Percentiles rank a stretch among this genome's conserved stretches.
These are phyloP conservation scores for Ahaetulla prasina DNA, from an alignment of 2,113 vertebrate species.

Conservation along the genomic window DNA sequence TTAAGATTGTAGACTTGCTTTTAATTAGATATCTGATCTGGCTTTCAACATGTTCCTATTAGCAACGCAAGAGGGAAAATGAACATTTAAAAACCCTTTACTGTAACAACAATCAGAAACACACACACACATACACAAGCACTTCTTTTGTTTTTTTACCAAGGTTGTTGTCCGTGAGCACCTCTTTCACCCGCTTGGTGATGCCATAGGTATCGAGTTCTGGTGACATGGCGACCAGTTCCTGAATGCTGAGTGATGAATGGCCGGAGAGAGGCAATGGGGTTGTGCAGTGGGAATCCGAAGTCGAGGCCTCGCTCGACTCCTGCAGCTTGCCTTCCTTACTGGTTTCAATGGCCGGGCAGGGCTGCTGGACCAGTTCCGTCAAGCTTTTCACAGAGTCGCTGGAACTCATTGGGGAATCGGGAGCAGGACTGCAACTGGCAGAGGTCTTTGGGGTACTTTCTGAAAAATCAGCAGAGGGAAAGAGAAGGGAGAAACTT, in stretches of 20 bases:
- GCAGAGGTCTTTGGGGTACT: conserved; percentile 94
- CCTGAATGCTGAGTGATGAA: conserved; percentile 88
- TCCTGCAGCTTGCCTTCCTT: conserved; percentile 76
- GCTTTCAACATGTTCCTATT: neutral
- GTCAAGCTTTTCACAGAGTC: conserved; percentile 88
- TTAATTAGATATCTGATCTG: neutral
- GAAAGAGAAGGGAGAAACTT: conserved; percentile 3
- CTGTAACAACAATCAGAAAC: neutral
- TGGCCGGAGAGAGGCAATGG: conserved; percentile 81
- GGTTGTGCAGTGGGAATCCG: conserved; percentile 80
- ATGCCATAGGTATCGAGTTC: conserved; percentile 94
- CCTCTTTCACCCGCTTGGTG: conserved; percentile 95
- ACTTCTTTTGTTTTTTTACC: conserved; percentile 71
- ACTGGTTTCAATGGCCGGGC: conserved; percentile 78
- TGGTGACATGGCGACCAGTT: conserved; percentile 89
- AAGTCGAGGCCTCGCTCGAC: conserved; percentile 68
- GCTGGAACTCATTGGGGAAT: conserved; percentile 91
- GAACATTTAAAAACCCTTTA: rapidly evolving
- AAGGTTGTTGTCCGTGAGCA: conserved; percentile 94
- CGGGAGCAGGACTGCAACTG: conserved; percentile 92
- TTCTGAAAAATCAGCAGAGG: conserved; percentile 68
- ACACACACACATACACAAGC: neutral
- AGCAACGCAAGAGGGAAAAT: neutral
- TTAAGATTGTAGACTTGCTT: neutral
- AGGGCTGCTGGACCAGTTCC: conserved; percentile 80